phyloP scores from a whole-genome alignment of 2,888 invertebrate genomes.

The Drosophila glabriapex region DNA sequence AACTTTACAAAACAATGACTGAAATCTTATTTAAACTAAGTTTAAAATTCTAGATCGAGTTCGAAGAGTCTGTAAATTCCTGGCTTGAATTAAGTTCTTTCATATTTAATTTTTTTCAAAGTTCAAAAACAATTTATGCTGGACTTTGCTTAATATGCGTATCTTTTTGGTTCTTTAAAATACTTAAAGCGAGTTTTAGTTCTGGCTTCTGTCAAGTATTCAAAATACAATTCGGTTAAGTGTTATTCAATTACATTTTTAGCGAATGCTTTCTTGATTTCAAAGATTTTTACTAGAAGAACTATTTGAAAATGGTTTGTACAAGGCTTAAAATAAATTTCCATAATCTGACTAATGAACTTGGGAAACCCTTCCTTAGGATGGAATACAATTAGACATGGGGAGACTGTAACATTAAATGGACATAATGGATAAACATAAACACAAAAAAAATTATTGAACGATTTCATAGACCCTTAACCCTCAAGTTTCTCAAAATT shows the following conservation, averaged over 20 bases:
- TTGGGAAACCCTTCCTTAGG: neutral
- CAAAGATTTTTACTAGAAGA: neutral
- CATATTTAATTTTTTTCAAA: neutral
- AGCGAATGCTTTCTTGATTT: neutral
- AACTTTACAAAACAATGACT: no score
- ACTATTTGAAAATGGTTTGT: neutral
- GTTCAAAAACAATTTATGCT: neutral
- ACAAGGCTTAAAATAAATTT: neutral
- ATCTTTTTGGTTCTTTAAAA: neutral
- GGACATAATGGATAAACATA: neutral
- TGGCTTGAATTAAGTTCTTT: neutral
- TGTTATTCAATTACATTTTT: neutral
- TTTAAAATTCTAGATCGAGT: neutral
- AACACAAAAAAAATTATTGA: neutral
- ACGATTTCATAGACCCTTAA: neutral
- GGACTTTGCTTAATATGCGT: neutral
- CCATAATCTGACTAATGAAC: neutral
- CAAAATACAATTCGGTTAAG: neutral
- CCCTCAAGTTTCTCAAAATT: neutral
- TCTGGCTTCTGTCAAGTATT: no score
- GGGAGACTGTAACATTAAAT: neutral
- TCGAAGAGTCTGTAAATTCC: neutral
- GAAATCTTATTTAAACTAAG: neutral
- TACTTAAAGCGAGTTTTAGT: neutral
- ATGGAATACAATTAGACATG: neutral